These are phyloP conservation scores for Hetaerina titia DNA, from an alignment of 2,888 invertebrate genomes.

Conservation along the genomic window DNA sequence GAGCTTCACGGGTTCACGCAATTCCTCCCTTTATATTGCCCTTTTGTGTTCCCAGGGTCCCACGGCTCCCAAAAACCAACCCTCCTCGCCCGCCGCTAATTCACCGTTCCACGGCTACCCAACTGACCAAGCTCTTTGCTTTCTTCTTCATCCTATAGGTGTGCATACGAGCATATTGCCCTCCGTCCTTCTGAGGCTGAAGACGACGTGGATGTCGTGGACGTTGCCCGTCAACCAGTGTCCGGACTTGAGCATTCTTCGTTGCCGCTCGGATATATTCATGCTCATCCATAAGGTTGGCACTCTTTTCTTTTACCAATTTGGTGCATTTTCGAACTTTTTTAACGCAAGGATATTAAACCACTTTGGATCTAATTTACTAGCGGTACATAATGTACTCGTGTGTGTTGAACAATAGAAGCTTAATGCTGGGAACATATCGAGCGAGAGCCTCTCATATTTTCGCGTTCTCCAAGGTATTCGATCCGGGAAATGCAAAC, in stretches of 20 bases:
- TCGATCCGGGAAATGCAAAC: no score
- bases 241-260: not conserved
- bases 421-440: no score
- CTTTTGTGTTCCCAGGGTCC: conserved; percentile 29
- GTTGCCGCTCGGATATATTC: not conserved
- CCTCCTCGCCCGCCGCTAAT: conserved; percentile 34
- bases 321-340: no score
- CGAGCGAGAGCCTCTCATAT: no score
- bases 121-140: conserved; percentile 42
- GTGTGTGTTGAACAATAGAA: no score
- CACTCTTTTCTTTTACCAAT: not conserved
- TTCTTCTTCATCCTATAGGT: not conserved
- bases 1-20: conserved; percentile 42
- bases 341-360: no score
- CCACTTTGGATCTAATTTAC: no score
- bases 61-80: not conserved
- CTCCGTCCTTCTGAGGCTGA: not conserved
- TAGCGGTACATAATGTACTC: no score
- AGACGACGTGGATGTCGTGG: not conserved
- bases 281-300: not conserved
- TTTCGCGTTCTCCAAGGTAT: no score
- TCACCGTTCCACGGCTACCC: conserved; percentile 47
- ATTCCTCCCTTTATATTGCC: conserved; percentile 56
- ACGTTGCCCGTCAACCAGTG: not conserved
- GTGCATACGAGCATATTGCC: not conserved